Percentiles rank a stretch among this genome's conserved stretches.
Conservation (phyloP, 2,797 vertebrate genomes). For the Loriculus beryllinus region DNA sequence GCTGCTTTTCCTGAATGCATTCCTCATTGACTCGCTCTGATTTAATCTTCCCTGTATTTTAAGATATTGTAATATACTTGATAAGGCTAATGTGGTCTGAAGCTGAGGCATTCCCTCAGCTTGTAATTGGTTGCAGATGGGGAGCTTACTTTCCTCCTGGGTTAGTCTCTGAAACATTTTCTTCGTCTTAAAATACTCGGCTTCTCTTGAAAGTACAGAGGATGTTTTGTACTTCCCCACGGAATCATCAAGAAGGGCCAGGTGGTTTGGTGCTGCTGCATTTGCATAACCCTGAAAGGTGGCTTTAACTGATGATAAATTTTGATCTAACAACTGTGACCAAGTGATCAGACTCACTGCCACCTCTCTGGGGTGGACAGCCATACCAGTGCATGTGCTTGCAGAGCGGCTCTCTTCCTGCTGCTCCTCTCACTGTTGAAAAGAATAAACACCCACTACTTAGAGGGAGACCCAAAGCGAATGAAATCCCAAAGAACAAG, state of each 20-base stretch:
- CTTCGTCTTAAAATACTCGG: background rate
- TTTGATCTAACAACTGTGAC: conserved; percentile 58
- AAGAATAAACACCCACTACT: background rate
- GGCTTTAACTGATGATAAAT: conserved; percentile 40
- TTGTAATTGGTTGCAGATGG: conserved; percentile 27
- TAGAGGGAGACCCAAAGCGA: background rate
- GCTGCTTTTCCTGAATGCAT: background rate
- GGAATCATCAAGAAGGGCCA: background rate
- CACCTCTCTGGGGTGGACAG: background rate
- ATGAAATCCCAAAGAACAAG: background rate
- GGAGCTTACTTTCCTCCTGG: conserved; percentile 8
- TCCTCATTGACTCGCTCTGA: background rate
- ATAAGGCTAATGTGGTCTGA: conserved; percentile 35
- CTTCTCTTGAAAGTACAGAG: background rate
- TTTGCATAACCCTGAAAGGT: conserved; percentile 50
- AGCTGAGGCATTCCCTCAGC: background rate
- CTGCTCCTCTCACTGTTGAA: background rate
- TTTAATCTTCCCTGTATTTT: conserved; percentile 17
- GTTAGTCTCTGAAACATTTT: conserved; percentile 1
- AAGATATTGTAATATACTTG: background rate
- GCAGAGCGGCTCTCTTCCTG: background rate
- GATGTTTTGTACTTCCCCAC: background rate
- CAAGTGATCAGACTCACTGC: background rate
- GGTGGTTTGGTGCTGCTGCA: background rate
- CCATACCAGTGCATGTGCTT: background rate